phyloP scores from a whole-genome alignment of 1,140 invertebrate genomes.

The Anadara kagoshimensis region DNA sequence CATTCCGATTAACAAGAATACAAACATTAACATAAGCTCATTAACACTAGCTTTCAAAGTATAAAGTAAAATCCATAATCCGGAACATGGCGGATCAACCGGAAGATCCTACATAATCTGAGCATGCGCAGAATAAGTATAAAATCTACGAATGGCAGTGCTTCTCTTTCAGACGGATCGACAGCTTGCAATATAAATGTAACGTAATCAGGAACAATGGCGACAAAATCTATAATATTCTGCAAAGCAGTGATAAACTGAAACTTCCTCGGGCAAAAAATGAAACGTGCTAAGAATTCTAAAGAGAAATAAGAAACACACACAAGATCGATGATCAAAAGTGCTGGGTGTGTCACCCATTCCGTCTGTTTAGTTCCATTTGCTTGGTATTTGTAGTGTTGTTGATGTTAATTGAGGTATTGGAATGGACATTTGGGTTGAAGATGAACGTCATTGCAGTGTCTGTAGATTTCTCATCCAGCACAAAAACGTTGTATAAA shows the following conservation, averaged over 20 bases:
- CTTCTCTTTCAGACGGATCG: constrained; percentile 47
- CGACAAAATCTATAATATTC: constrained; percentile 70
- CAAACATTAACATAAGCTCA: constrained; percentile 92
- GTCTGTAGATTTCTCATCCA: constrained; percentile 30
- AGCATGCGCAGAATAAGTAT: constrained; percentile 95
- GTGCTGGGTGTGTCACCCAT: constrained; percentile 56
- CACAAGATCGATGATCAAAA: constrained; percentile 64
- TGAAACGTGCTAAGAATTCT: constrained; percentile 65
- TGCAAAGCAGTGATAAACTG: constrained; percentile 64
- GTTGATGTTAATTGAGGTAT: not conserved
- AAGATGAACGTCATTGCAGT: not conserved
- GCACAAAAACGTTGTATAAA: constrained; percentile 59
- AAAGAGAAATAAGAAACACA: constrained; percentile 68
- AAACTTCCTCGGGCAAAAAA: constrained; percentile 65
- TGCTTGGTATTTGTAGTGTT: constrained; percentile 3
- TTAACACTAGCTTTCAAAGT: constrained; percentile 99
- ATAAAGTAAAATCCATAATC: constrained; percentile 97
- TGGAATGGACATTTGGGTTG: not conserved
- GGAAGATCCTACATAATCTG: constrained; percentile 97
- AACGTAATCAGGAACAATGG: constrained; percentile 66
- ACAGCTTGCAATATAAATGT: constrained; percentile 58
- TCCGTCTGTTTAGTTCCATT: constrained; percentile 3
- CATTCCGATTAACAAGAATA: constrained; percentile 69
- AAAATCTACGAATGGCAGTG: constrained; percentile 64
- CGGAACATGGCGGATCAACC: constrained; percentile 98